These are phyloP conservation scores for Eristalis arbustorum DNA, from an alignment of 2,888 invertebrate genomes.

Conservation along the genomic window DNA sequence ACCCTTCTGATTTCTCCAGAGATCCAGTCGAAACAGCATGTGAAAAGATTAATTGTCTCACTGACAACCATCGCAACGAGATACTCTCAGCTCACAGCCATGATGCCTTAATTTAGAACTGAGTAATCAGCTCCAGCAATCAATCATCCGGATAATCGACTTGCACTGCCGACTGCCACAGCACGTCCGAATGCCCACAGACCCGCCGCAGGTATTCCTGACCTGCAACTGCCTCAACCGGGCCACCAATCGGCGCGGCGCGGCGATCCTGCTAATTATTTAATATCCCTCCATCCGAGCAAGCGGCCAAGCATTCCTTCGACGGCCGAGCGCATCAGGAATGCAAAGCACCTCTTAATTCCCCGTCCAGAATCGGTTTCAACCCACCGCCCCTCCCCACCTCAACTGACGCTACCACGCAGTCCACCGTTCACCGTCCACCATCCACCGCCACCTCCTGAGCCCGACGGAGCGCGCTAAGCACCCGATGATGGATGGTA, in stretches of 20 bases:
- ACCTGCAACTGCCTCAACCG: neutral
- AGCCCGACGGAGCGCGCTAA: slow-evolving; percentile 39
- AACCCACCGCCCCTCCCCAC: neutral
- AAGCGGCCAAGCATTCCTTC: neutral
- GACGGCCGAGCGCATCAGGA: neutral
- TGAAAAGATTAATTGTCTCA: neutral
- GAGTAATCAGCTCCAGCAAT: slow-evolving; percentile 37
- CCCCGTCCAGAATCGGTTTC: neutral
- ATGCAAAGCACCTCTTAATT: neutral
- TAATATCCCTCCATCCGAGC: neutral
- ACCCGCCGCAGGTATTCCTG: neutral
- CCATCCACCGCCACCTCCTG: neutral
- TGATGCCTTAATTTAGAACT: slow-evolving; percentile 52
- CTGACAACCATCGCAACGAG: neutral
- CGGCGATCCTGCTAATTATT: neutral
- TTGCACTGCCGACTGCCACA: slow-evolving; percentile 5
- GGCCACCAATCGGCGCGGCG: neutral
- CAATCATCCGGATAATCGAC: slow-evolving; percentile 51
- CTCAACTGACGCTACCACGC: neutral
- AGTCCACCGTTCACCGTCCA: neutral
- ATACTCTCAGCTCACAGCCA: neutral
- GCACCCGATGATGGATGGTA: slow-evolving; percentile 65
- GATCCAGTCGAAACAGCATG: neutral
- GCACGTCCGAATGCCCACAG: neutral
- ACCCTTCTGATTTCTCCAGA: too few species aligned